Evolutionary conservation across 1,140 invertebrate genomes (phyloP), one percentile per base, ranked within the genome.

Genomic region (Calosoma granatense): DNA sequence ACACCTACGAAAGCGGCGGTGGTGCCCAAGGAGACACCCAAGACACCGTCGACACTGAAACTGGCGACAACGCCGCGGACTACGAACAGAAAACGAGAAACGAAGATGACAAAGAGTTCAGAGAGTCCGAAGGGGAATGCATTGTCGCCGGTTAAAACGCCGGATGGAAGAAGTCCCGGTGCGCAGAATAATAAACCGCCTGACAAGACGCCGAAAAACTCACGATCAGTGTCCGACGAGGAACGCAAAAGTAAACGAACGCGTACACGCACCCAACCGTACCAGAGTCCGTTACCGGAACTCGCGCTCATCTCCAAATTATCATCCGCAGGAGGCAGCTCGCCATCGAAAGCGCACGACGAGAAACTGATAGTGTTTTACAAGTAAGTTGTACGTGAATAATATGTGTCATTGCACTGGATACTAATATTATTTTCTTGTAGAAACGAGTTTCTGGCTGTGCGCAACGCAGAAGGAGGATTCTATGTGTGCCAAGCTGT

Each of bases 401-500:
- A 6, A 12, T 19, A 15, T 9, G 20, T 54, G n/a, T n/a, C n/a
- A n/a, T n/a, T n/a, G n/a, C 26, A 30, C 26, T 43, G 47, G 15
- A 36, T 11, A 30, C 26, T 53, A 51, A 39, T 59, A 26, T 61
- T 59, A 61, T 67, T 64, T 56, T 56, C 66, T 73, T 76, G 57
- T 57, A 89, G 87, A 71, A 88, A 88, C 71, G 88, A 92, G 75
- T 94, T 93, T 75, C 74, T 96, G 62, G 92, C 91, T 20, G 90
- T 94, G 1, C 79, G 92, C 62, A 94, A 94, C 73, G 84, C 87
- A 1, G 84, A 90, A 74, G 89, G 88, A 43, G 84, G 87, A 47
- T 94, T 94, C 73, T 96, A 90, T 70, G 80, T 96, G 39, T 96
- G 92, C 70, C 90, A 93, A 73, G 83, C 90, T 2, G 82, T 88